A percentile compares a stretch with the other conserved stretches of the same genome.
phyloP scores from a whole-genome alignment of 1,140 invertebrate species.

The Zaprionus capensis region DNA sequence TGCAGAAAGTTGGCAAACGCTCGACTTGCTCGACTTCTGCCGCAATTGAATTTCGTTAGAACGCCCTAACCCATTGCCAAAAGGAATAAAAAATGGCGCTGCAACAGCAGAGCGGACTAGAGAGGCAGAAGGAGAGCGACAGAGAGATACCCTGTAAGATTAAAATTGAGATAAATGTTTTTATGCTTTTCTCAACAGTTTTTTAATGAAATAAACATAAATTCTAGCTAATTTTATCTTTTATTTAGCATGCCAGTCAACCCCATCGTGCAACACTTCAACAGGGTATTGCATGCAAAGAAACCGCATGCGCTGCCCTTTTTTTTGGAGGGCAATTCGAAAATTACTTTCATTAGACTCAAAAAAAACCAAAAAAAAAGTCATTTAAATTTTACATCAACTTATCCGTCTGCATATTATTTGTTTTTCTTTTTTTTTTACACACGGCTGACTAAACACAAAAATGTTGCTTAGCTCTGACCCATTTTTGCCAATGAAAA shows the following conservation, averaged over 20 bases:
- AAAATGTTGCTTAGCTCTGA: constrained; percentile 37
- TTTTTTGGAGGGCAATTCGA: constrained; percentile 51
- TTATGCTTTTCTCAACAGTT: background rate
- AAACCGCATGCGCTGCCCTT: constrained; percentile 47
- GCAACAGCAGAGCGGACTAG: background rate
- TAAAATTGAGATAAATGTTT: no score
- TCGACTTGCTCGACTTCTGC: constrained; percentile 55
- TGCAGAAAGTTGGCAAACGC: constrained; percentile 58
- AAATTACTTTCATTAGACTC: constrained; percentile 77
- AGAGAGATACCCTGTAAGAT: background rate
- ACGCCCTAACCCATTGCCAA: constrained; percentile 23
- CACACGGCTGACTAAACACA: constrained; percentile 40
- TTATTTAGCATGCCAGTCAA: background rate
- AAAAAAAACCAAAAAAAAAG: constrained; percentile 41
- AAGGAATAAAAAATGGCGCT: constrained; percentile 5
- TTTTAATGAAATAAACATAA: no score
- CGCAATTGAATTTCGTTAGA: constrained; percentile 73
- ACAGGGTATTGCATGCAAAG: background rate
- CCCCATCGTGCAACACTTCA: no score
- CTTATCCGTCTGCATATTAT: constrained; percentile 19
- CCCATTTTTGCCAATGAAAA: constrained; percentile 51
- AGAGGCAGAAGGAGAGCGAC: background rate
- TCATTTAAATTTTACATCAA: constrained; percentile 67
- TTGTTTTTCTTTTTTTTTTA: constrained; percentile 33
- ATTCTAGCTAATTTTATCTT: background rate